Evolutionary conservation across 1,140 invertebrate genomes (phyloP), one percentile per base, ranked within the genome.

Genomic region (Episyrphus balteatus): DNA sequence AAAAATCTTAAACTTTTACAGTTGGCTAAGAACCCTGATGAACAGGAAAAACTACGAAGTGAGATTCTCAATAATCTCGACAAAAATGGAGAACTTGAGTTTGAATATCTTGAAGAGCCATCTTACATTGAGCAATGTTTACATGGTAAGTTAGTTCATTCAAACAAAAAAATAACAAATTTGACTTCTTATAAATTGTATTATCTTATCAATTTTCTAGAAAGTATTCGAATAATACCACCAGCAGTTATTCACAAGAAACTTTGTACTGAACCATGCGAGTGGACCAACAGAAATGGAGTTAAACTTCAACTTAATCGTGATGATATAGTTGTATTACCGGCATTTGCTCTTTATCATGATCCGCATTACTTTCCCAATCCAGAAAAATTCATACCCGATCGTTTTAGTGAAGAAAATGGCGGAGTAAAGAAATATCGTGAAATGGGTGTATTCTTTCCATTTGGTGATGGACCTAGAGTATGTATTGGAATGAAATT

Each of bases 371-470:
- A 78, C 54, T 92, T 79, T 51, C 72, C 78, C 11, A 70, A 89
- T 50, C 80, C 87, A 0, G 68, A 80, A 7, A 60, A 61, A 12
- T 92, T 81, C 58, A 74, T 83, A 61, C 89, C 89, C 0, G 81
- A 87, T 33, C 71, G 87, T 59, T 66, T 66, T 13, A 31, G 56
- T 21, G 18, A 40, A 36, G 57, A 58, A 17, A 47, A 53, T 5
- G 51, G 58, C 42, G 58, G 58, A 9, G 45, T 48, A 14, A 65
- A 64, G 42, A 51, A 44, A 1, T 62, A 45, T 18, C 44, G 55
- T 1, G 62, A 65, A 10, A 46, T 43, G 3, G 58, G 62, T 13
- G 43, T 53, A 1, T 58, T 50, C 7, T 54, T 56, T 49, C 49
- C 21, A 0, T 65, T 66, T 32, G 59, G 58, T 2, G 60, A 66